Evolutionary conservation across 2,113 vertebrate genomes (phyloP).

Genomic region (Cyprinodon tularosa): DNA sequence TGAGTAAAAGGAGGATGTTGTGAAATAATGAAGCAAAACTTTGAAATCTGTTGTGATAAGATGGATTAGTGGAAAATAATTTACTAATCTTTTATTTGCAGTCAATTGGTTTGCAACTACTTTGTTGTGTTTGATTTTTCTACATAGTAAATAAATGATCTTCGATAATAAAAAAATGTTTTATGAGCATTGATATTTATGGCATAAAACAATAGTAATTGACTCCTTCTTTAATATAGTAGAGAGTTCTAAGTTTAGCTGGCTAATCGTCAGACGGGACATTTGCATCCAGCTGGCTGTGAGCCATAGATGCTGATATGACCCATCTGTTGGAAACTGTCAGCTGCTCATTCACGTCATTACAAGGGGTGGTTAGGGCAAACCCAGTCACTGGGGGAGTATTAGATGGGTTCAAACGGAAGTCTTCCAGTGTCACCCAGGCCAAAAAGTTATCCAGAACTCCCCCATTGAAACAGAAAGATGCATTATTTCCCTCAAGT

Average conservation of each 20-base stretch:
- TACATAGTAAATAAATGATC: not conserved
- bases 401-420: conserved; percentile 10
- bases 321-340: conserved; percentile 32
- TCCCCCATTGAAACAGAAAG: conserved; percentile 18
- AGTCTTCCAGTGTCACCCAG: conserved; percentile 13
- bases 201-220: not conserved
- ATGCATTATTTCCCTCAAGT: not conserved
- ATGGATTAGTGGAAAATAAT: too few relatives aligned
- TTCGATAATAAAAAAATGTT: not conserved
- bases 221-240: not conserved
- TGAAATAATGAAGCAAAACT: not conserved
- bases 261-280: conserved; percentile 8
- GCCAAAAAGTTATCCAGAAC: not conserved
- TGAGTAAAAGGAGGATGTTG: not conserved
- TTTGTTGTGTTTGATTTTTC: not conserved
- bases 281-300: conserved; percentile 43
- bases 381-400: conserved; percentile 20
- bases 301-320: conserved; percentile 24
- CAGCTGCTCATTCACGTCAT: conserved; percentile 33
- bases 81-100: not conserved
- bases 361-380: conserved; percentile 3
- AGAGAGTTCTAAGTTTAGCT: conserved; percentile 22
- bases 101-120: not conserved
- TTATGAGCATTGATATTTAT: not conserved
- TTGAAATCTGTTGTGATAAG: not conserved